Evolutionary conservation across 2,113 vertebrate genomes (phyloP).

Genomic region (Otus sunia): DNA sequence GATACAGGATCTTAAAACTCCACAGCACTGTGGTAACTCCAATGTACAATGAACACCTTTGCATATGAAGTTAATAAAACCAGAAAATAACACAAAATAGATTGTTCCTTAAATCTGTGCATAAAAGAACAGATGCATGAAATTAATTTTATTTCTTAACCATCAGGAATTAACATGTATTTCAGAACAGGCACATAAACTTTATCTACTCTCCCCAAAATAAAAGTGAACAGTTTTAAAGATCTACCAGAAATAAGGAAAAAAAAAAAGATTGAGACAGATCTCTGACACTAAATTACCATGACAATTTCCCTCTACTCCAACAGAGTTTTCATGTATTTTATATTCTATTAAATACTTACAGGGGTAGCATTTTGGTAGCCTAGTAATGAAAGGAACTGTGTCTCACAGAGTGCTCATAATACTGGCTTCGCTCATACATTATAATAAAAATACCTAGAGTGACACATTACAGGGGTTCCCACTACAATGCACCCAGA

Average conservation of each 20-base stretch:
- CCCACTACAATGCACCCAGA: neutral
- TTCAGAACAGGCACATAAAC: neutral
- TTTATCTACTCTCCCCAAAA: neutral
- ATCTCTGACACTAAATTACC: neutral
- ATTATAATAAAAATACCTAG: neutral
- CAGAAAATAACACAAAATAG: neutral
- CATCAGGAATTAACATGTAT: neutral
- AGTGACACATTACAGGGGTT: neutral
- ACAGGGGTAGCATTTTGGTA: neutral
- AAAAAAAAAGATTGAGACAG: neutral
- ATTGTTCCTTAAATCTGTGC: neutral
- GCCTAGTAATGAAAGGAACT: neutral
- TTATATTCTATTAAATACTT: neutral
- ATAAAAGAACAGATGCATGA: neutral
- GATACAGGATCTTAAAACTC: neutral
- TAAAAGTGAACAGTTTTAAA: neutral
- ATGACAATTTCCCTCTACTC: neutral
- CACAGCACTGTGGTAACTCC: neutral
- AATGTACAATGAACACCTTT: neutral
- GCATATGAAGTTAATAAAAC: neutral
- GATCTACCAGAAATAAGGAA: neutral
- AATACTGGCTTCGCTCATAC: neutral
- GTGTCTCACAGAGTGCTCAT: neutral
- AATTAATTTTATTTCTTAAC: neutral
- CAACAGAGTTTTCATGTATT: neutral